phyloP scores from a whole-genome alignment of 2,113 vertebrate genomes.

The Pedetes capensis region DNA sequence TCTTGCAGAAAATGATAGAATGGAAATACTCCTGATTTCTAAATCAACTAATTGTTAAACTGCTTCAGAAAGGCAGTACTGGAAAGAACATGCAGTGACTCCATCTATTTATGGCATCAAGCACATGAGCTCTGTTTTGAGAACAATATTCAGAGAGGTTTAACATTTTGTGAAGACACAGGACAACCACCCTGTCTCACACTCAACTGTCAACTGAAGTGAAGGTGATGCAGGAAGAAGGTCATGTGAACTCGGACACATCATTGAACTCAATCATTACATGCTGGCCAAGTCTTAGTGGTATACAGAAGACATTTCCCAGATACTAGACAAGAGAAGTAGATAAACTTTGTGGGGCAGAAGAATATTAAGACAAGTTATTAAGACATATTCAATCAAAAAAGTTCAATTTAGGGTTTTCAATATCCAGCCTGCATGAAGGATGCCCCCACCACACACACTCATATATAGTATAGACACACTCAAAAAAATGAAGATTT shows the following conservation, averaged over 20 bases:
- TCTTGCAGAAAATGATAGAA: slow-evolving; percentile 30
- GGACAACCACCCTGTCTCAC: neutral
- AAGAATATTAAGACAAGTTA: neutral
- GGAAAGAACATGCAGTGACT: neutral
- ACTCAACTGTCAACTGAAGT: neutral
- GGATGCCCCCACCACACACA: neutral
- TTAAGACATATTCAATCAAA: neutral
- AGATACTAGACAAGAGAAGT: neutral
- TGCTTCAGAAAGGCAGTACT: neutral
- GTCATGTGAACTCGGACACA: neutral
- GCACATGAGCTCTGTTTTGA: neutral
- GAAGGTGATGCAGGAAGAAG: neutral
- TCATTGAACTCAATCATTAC: neutral
- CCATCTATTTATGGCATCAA: slow-evolving; percentile 7
- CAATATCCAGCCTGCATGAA: neutral
- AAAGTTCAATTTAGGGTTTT: neutral
- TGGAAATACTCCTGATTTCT: slow-evolving; percentile 17
- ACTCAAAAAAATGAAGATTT: neutral
- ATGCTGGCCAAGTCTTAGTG: neutral
- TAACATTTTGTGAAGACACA: neutral
- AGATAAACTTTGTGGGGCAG: neutral
- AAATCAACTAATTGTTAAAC: slow-evolving; percentile 30
- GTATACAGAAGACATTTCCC: neutral
- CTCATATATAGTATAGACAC: neutral
- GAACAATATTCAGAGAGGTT: neutral